Evolutionary conservation across 2,888 invertebrate genomes (phyloP).

Genomic region (Papilio gigon): DNA sequence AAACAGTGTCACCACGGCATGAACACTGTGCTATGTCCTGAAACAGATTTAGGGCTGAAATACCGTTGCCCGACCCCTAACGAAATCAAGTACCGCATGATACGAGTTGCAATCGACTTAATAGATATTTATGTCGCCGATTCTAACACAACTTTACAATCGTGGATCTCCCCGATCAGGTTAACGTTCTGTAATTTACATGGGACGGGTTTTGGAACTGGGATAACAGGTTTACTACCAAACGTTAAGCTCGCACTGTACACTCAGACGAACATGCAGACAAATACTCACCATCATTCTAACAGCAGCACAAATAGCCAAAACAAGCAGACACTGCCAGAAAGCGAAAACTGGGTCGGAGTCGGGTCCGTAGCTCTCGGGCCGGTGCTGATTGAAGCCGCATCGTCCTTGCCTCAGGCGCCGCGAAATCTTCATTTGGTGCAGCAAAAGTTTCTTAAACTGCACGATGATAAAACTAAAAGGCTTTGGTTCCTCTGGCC

Average conservation of each 20-base stretch:
- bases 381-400: constrained; percentile 94
- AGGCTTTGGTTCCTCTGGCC: constrained; percentile 98
- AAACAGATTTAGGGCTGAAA: constrained; percentile 86
- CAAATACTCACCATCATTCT: constrained; percentile 79
- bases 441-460: constrained; percentile 91
- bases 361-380: constrained; percentile 95
- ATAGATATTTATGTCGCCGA: constrained; percentile 96
- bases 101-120: constrained; percentile 92
- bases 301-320: constrained; percentile 76
- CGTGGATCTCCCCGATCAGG: constrained; percentile 94
- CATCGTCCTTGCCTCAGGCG: constrained; percentile 89
- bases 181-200: constrained; percentile 97
- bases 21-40: constrained; percentile 85
- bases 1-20: constrained; percentile 91
- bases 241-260: constrained; percentile 85
- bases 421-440: constrained; percentile 89
- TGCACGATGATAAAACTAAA: constrained; percentile 92
- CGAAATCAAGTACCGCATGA: constrained; percentile 96
- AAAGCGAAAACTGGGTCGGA: constrained; percentile 92
- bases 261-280: constrained; percentile 85
- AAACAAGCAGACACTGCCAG: constrained; percentile 58
- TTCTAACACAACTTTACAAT: constrained; percentile 91
- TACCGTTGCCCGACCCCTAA: constrained; percentile 91
- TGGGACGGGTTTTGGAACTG: constrained; percentile 94
- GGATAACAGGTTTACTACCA: constrained; percentile 92